Evolutionary conservation across 1,140 invertebrate species (phyloP), one percentile per base, ranked within the genome.

Genomic region (Heliconius nattereri): DNA sequence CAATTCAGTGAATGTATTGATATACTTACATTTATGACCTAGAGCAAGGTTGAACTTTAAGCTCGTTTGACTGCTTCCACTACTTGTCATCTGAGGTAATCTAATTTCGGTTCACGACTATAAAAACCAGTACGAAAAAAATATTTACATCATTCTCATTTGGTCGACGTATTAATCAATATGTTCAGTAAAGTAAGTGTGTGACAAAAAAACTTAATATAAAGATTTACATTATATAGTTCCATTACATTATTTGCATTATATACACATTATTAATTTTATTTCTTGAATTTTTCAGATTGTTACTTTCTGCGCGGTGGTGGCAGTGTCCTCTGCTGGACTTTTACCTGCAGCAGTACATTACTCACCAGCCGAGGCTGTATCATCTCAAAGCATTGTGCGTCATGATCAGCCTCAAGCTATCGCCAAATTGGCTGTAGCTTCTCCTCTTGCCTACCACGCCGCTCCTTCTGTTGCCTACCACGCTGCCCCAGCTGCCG

Each of bases 361-460:
- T 76, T 90, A 92, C 85, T 88, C 88, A 9, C 78, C 88, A 20
- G 88, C 89, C 0, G 85, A 84, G 1, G 89, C 89, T 8, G 89
- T 93, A n/a, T 92, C 90, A 52, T 92, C 91, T 19, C 89, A 91
- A 74, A 91, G 84, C 86, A 91, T 92, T 81, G 87, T 91, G 57
- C 88, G 91, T 32, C 90, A 92, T 70, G 91, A 92, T 73, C 81
- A 91, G 78, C 83, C 26, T 52, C 60, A 66, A 66, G 81, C 86
- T 2, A 57, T 85, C 2, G 81, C 88, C 76, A 85, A 87, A 73
- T 78, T 83, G 37, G 75, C 82, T n/a, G 85, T 83, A 19, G 78
- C 85, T 23, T 81, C 87, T 32, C 85, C 87, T 26, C 57, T 85
- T 37, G 78, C 83, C 40, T 84, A 86, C 80, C 78, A 85, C 26